phyloP scores from a whole-genome alignment of 2,888 invertebrate genomes.

The Temnothorax ravouxi region DNA sequence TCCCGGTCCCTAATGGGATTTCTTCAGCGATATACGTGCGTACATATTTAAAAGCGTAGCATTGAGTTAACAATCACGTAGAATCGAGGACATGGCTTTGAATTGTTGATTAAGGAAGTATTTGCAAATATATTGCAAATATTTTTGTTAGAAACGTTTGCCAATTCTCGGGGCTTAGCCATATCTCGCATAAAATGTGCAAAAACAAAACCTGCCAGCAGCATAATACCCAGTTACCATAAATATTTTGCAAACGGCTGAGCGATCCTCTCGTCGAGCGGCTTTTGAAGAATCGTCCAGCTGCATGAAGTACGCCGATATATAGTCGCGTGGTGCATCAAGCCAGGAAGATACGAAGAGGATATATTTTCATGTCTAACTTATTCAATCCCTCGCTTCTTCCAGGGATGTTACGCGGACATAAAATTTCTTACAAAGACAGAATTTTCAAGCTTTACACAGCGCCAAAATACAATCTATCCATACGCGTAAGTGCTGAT shows the following conservation, averaged over 20 bases:
- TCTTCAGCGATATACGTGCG: background rate
- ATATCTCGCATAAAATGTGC: slow-evolving; percentile 10
- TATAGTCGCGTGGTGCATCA: slow-evolving; percentile 20
- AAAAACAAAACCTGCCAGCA: slow-evolving; percentile 27
- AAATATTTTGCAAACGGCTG: slow-evolving; percentile 43
- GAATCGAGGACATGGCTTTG: background rate
- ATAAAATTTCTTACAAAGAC: background rate
- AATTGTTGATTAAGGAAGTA: background rate
- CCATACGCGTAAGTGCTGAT: background rate
- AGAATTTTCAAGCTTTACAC: slow-evolving; percentile 10
- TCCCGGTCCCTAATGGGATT: slow-evolving; percentile 8
- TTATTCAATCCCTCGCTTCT: slow-evolving; percentile 28
- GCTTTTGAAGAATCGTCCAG: slow-evolving; percentile 37
- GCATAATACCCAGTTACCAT: slow-evolving; percentile 28
- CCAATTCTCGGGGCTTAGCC: background rate
- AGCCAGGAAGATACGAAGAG: background rate
- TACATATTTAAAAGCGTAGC: background rate
- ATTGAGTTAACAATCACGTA: background rate
- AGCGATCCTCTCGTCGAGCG: slow-evolving; percentile 45
- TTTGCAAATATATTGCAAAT: background rate
- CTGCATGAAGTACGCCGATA: slow-evolving; percentile 40
- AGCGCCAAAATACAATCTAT: background rate
- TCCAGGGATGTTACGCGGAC: background rate
- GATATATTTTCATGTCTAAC: slow-evolving; percentile 37
- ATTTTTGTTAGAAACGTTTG: slow-evolving; percentile 18